Evolutionary conservation across 2,888 invertebrate species (phyloP), one percentile per base, ranked within the genome.

Genomic region (Macrophya alboannulata): DNA sequence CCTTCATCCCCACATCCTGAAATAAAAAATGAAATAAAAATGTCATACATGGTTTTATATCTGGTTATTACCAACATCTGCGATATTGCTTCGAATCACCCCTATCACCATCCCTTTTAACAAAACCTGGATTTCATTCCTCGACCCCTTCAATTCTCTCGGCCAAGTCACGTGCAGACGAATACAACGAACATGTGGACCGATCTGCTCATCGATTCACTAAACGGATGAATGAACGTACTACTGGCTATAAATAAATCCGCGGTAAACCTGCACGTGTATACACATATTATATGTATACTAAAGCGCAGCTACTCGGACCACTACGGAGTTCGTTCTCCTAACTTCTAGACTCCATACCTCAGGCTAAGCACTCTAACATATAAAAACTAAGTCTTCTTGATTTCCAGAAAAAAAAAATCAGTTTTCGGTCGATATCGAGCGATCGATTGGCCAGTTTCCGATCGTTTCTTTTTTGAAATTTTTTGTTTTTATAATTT

Each of bases 141-240:
- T 31, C 21, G 72, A 72, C 43, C 72, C 43, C n/a, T 72, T 10
- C n/a, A 43, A 43, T 72, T 72, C 40, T 72, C 43, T 21, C 40
- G 45, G 21, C n/a, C 40, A 45, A 51, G 51, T 77, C 77, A 77
- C 77, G 51, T 51, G 51, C 51, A 51, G 77, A 51, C 31, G 51
- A 77, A 43, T 48, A 51, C 31, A 62, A 81, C 62, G 40, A 62
- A 40, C 59, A 62, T 62, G 59, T 81, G 77, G 77, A 55, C n/a
- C 55, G 17, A 25, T 43, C 43, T 40, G 40, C 59, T 62, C 62
- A 81, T 81, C 62, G 79, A 81, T 81, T 81, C 79, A 62, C 25
- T 21, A 51, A 81, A 81, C 79, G 79, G 59, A 81, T 81, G 79
- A 81, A 81, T 81, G 79, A 62, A 81, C 79, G 79, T 81, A 81